phyloP scores from a whole-genome alignment of 2,113 vertebrate genomes.

The Lagopus leucura region DNA sequence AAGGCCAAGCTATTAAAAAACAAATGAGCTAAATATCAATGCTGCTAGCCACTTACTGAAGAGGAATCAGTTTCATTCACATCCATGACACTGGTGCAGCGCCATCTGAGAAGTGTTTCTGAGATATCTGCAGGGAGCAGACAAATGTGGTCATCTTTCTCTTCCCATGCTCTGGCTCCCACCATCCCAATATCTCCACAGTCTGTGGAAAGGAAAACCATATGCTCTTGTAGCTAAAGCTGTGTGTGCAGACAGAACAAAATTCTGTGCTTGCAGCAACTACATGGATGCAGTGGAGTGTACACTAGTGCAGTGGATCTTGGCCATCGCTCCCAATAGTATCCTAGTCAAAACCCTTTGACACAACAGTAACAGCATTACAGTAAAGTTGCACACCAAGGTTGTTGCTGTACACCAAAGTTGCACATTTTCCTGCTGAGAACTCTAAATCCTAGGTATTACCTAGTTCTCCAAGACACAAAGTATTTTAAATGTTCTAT shows the following conservation, averaged over 20 bases:
- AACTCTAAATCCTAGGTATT: not conserved
- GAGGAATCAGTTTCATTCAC: not conserved
- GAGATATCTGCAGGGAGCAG: not conserved
- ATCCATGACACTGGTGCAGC: fast-evolving
- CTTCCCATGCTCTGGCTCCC: not conserved
- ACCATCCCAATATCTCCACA: not conserved
- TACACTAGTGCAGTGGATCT: not conserved
- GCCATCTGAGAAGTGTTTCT: not conserved
- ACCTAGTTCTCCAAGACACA: fast-evolving
- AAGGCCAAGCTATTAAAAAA: not conserved
- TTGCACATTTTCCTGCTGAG: not conserved
- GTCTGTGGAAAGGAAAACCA: not conserved
- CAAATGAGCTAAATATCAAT: not conserved
- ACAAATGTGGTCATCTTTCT: not conserved
- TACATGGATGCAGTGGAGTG: fast-evolving
- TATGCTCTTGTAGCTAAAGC: not conserved
- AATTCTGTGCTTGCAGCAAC: not conserved
- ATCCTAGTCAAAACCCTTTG: not conserved
- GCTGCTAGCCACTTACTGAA: not conserved
- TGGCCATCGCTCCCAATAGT: fast-evolving
- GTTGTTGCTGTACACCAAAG: not conserved
- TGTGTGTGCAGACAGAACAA: not conserved
- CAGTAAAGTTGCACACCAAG: not conserved
- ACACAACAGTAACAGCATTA: not conserved
- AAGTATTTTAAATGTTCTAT: not conserved